Evolutionary conservation across 2,888 invertebrate species (phyloP), one percentile per base, ranked within the genome.

Genomic region (Nomada ferruginata): DNA sequence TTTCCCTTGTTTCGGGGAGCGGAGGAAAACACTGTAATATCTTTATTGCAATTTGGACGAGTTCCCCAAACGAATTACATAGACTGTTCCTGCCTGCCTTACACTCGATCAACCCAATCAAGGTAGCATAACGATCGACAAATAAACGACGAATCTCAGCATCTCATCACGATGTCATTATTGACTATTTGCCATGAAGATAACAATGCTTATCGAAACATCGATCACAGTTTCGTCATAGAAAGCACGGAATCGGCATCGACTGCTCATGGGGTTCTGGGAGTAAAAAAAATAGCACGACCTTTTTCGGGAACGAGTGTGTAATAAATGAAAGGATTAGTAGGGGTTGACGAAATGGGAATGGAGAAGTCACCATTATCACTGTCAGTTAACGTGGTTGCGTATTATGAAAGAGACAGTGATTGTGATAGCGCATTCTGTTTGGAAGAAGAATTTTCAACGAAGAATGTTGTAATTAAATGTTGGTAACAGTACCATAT

Each of bases 91-190:
- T 69, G 60, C 79, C 76, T 84, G 71, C 57, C 36, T 66, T 78
- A 29, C 63, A 59, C 57, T 68, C 57, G 59, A 76, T 29, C 47
- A 57, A 13, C 60, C 29, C 44, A 65, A 59, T 53, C 63, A 3
- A 55, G 59, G 61, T 29, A 20, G 15, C 29, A 44, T 70, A 84
- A 83, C 55, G 60, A 79, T 76, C 29, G 23, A 53, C 68, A 81
- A 77, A 82, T 75, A 84, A 76, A n/a, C 52, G 52, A 57, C 13
- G 29, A 64, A 55, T 71, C 65, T 29, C 18, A 23, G 57, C 47
- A 20, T 3, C 26, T 20, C 20, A 23, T 26, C 20, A 10, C 50
- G n/a, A 15, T 10, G 20, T 20, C 3, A 44, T 47, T 44, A 72
- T 66, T 7, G 63, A 59, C 44, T 7, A 23, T 23, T 23, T 5